Evolutionary conservation across 2,888 invertebrate genomes (phyloP).

Genomic region (Ecdyonurus torrentis): DNA sequence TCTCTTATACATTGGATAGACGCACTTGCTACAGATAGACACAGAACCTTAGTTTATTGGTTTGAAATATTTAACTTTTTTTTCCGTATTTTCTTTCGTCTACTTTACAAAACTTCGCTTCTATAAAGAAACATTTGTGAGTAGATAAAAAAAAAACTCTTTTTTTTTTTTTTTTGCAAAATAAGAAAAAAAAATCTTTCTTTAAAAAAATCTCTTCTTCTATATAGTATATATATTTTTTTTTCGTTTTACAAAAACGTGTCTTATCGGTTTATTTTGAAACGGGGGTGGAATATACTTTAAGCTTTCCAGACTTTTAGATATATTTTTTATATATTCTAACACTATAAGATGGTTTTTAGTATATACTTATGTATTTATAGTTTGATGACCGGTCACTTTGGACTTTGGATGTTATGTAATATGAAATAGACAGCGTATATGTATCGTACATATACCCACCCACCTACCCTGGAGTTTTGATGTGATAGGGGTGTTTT

Average conservation of each 20-base stretch:
- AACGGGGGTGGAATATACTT: background rate
- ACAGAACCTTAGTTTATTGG: background rate
- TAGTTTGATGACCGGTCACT: background rate
- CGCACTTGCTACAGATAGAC: background rate
- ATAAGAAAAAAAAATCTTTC: background rate
- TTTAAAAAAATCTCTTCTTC: background rate
- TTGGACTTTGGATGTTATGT: background rate
- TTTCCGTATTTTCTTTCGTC: background rate
- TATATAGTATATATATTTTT: no score
- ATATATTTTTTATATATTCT: background rate
- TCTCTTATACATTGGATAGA: background rate
- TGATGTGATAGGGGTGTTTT: background rate
- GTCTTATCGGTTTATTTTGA: background rate
- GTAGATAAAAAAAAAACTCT: background rate
- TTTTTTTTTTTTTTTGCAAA: background rate
- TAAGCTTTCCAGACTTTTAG: background rate
- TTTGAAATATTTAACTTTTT: background rate
- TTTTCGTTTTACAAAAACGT: background rate
- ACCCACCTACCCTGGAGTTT: no score
- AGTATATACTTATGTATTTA: background rate
- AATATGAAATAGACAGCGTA: background rate
- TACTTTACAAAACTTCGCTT: background rate
- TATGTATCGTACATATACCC: no score
- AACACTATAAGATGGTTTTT: background rate
- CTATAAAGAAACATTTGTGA: background rate